Conservation (phyloP, 92 coral and sea anemone genomes). For the Epizoanthus scotinus region DNA sequence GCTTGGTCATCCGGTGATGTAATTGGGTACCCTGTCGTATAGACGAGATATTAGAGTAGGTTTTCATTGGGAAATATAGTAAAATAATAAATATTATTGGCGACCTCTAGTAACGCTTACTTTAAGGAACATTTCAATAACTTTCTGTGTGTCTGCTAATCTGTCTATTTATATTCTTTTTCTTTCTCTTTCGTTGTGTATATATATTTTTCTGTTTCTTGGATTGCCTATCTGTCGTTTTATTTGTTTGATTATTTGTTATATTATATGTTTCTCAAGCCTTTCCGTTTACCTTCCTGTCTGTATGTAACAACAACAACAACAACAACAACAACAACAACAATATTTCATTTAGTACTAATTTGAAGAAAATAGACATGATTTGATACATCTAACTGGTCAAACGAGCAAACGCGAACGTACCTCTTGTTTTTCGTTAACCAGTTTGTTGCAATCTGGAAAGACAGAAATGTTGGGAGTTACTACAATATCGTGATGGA, state of each 20-base stretch:
- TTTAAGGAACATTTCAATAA: no score
- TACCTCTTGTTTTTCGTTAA: neutral
- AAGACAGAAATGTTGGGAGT: no score
- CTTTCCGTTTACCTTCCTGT: neutral
- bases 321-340: no score
- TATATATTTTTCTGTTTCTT: neutral
- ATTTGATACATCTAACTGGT: no score
- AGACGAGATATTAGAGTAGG: neutral
- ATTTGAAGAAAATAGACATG: no score
- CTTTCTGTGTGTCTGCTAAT: neutral
- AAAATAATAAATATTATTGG: neutral
- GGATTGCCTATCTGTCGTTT: neutral
- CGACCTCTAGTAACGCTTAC: no score
- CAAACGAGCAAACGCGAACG: neutral
- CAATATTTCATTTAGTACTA: no score
- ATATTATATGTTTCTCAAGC: neutral
- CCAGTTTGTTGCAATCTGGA: slow-evolving; percentile 2
- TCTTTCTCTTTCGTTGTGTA: no score
- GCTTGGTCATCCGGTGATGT: slow-evolving; percentile 80
- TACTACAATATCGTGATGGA: no score
- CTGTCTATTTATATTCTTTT: neutral
- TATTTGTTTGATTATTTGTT: neutral
- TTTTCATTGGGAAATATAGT: neutral
- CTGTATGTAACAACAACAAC: no score
- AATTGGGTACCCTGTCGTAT: slow-evolving; percentile 45